Evolutionary conservation across 2,113 vertebrate genomes (phyloP).

Genomic region (Myiopsitta monachus): DNA sequence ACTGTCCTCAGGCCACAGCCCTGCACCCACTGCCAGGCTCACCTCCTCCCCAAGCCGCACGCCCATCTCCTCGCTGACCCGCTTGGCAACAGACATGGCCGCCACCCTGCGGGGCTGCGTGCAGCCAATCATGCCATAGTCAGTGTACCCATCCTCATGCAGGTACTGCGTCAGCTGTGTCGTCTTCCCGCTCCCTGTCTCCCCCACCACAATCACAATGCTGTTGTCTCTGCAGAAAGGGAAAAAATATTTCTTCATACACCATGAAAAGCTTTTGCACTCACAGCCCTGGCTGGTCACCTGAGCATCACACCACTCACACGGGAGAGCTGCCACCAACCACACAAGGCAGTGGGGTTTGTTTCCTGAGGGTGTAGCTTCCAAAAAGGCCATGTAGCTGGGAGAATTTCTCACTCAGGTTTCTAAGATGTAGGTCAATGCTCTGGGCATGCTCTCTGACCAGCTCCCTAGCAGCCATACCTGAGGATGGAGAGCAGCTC

Average conservation of each 20-base stretch:
- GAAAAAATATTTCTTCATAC: not conserved
- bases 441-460: not conserved
- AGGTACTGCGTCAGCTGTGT: conserved; percentile 98
- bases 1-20: not conserved
- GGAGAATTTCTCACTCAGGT: not conserved
- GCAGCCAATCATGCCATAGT: conserved; percentile 97
- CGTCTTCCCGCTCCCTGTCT: conserved; percentile 97
- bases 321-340: not conserved
- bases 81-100: conserved; percentile 97
- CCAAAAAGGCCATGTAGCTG: rapidly evolving
- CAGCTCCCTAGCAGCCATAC: conserved; percentile 60
- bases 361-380: not conserved
- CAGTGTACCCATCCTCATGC: conserved; percentile 95
- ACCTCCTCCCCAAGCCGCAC: conserved; percentile 94
- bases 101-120: conserved; percentile 96
- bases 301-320: not conserved
- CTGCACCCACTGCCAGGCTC: not conserved
- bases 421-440: not conserved
- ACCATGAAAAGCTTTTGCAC: not conserved
- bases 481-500: conserved; percentile 95
- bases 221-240: conserved; percentile 88
- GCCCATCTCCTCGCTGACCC: conserved; percentile 95
- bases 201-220: conserved; percentile 97
- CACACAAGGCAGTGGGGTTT: not conserved
- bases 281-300: not conserved